Evolutionary conservation across 2,888 invertebrate genomes (phyloP).

Genomic region (Nipponacmea schrenckii): DNA sequence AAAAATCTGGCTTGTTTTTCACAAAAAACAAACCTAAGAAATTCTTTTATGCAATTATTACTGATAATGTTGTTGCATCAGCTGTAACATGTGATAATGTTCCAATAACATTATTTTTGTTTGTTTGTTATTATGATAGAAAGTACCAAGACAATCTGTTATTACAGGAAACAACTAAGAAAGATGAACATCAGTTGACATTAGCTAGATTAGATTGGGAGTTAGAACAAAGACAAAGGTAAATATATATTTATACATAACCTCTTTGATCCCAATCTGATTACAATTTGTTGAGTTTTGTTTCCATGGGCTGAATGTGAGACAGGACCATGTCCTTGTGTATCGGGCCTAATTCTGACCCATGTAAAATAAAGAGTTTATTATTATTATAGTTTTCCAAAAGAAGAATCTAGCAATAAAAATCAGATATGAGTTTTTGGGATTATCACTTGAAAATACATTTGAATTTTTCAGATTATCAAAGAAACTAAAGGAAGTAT

Average conservation of each 20-base stretch:
- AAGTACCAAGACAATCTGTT: neutral
- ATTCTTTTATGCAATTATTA: neutral
- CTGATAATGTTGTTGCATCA: neutral
- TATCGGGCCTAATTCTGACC: too few relatives aligned
- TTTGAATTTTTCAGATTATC: conserved; percentile 73
- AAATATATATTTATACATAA: conserved; percentile 19
- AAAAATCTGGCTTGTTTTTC: neutral
- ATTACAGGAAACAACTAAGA: conserved; percentile 75
- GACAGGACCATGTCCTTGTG: too few relatives aligned
- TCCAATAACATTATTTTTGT: neutral
- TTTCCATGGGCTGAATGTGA: too few relatives aligned
- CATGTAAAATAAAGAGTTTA: too few relatives aligned
- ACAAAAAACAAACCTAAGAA: neutral
- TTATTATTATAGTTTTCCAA: too few relatives aligned
- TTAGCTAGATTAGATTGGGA: conserved; percentile 92
- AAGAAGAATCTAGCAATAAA: conserved; percentile 80
- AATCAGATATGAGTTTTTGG: conserved; percentile 75
- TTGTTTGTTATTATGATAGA: neutral
- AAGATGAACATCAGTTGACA: conserved; percentile 82
- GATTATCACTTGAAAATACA: conserved; percentile 79
- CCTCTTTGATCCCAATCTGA: too few relatives aligned
- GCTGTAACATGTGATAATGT: neutral
- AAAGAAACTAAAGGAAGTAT: conserved; percentile 79
- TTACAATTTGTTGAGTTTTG: too few relatives aligned
- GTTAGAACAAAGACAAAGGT: conserved; percentile 84